Conservation (phyloP, 2,113 vertebrate species). For the Nesogale talazaci region DNA sequence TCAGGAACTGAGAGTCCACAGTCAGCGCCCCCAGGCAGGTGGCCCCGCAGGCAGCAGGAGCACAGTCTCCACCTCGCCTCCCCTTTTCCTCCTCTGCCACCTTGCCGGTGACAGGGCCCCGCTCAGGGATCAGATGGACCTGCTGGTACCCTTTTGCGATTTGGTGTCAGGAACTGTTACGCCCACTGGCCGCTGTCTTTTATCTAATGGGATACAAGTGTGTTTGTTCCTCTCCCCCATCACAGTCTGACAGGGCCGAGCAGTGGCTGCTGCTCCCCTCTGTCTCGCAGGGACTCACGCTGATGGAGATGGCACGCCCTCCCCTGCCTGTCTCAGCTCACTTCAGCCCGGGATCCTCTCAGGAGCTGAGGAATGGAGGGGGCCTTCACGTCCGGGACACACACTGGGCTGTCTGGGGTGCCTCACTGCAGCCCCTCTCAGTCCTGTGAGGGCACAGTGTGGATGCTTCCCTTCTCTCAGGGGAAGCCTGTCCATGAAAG, state of each 20-base stretch:
- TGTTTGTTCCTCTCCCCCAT: background rate
- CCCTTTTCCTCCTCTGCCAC: background rate
- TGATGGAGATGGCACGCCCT: background rate
- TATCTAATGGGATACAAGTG: background rate
- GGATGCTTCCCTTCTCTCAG: no score
- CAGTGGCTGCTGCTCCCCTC: no score
- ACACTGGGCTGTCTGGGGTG: background rate
- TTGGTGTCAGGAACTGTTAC: background rate
- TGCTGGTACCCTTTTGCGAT: background rate
- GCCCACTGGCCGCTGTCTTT: background rate
- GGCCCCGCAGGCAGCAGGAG: background rate
- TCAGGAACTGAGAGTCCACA: no score
- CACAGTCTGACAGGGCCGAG: background rate
- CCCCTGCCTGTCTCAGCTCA: background rate
- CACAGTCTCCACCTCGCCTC: background rate
- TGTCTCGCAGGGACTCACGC: accelerated
- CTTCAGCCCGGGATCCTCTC: background rate
- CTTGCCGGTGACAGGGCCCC: background rate
- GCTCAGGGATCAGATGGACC: background rate
- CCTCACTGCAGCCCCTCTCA: background rate
- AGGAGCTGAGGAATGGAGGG: background rate
- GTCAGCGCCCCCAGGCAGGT: background rate
- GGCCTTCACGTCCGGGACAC: background rate
- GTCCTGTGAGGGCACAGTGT: background rate
- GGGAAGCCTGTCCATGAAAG: background rate